phyloP scores from a whole-genome alignment of 2,888 invertebrate species.

The Xestia rhomboidea region DNA sequence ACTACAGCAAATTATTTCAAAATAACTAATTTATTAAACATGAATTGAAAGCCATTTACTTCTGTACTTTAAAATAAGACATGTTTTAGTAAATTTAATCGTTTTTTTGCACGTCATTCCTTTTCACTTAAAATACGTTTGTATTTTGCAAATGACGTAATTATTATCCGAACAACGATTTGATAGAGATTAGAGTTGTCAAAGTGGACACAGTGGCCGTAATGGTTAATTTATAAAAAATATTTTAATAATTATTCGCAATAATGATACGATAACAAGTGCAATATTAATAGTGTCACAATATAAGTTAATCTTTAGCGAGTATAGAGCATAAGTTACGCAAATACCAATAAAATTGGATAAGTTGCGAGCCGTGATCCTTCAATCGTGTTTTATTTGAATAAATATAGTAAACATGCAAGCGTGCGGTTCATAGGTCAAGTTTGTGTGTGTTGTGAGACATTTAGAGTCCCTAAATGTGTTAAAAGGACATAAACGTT shows the following conservation, averaged over 20 bases:
- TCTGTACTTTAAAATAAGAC: too few species aligned
- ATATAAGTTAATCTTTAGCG: conserved; percentile 25
- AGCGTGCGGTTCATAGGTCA: conserved; percentile 81
- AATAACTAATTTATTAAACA: too few species aligned
- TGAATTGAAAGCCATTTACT: background rate
- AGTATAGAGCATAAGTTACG: conserved; percentile 24
- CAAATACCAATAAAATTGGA: conserved; percentile 37
- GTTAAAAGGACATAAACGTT: conserved; percentile 72
- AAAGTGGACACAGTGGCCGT: conserved; percentile 52
- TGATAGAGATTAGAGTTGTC: conserved; percentile 59
- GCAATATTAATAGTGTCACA: conserved; percentile 62
- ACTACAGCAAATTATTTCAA: too few species aligned
- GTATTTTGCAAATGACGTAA: conserved; percentile 42
- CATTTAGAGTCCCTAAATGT: conserved; percentile 68
- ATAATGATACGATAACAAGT: conserved; percentile 68
- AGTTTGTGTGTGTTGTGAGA: conserved; percentile 73
- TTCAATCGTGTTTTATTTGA: conserved; percentile 64
- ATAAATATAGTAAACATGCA: conserved; percentile 77
- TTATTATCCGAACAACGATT: conserved; percentile 55
- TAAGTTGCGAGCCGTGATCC: conserved; percentile 43
- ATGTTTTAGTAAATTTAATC: background rate
- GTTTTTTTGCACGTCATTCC: background rate
- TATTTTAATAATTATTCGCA: conserved; percentile 61
- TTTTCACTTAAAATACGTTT: conserved; percentile 19
- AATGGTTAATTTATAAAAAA: conserved; percentile 59